phyloP scores from a whole-genome alignment of 2,888 invertebrate genomes.

The Eumerus sabulonum region DNA sequence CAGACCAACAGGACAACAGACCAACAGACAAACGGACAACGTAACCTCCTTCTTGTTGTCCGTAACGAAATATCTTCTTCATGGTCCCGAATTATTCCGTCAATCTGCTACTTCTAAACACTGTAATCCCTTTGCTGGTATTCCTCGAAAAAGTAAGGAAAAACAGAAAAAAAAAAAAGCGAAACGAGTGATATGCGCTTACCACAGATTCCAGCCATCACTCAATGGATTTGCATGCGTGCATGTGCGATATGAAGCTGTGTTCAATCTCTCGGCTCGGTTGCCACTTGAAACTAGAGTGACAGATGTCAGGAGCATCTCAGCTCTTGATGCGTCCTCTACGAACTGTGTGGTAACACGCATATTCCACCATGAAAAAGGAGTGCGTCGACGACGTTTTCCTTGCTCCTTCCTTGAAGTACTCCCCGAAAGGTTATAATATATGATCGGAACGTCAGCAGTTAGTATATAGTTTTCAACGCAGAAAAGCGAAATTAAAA shows the following conservation, averaged over 20 bases:
- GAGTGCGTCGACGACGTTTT: no score
- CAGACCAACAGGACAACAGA: slow-evolving; percentile 3
- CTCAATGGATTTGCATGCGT: slow-evolving; percentile 61
- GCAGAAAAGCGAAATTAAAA: slow-evolving; percentile 47
- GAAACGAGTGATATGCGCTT: slow-evolving; percentile 45
- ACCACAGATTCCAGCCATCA: slow-evolving; percentile 61
- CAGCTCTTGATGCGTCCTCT: slow-evolving; percentile 35
- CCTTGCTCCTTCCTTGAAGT: slow-evolving; percentile 1
- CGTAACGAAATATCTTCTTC: slow-evolving; percentile 44
- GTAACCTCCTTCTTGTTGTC: slow-evolving; percentile 57
- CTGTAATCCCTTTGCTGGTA: slow-evolving; percentile 44
- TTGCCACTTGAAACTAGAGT: slow-evolving; percentile 38
- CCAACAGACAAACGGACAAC: slow-evolving; percentile 15
- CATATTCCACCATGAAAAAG: no score
- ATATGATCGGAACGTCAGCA: slow-evolving; percentile 14
- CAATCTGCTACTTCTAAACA: slow-evolving; percentile 55
- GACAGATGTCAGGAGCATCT: slow-evolving; percentile 60
- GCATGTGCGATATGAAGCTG: slow-evolving; percentile 24
- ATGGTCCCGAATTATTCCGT: no score
- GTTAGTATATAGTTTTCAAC: slow-evolving; percentile 49
- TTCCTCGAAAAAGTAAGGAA: slow-evolving; percentile 26
- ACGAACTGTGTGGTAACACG: slow-evolving; percentile 3
- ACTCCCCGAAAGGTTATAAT: slow-evolving; percentile 14
- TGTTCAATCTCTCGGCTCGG: slow-evolving; percentile 26
- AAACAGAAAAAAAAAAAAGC: slow-evolving; percentile 10